Evolutionary conservation across 30 jellyfish, hydroid and myxozoan genomes (phyloP), one percentile per base, ranked within the genome.

Genomic region (Chrysaora quinquecirrha): DNA sequence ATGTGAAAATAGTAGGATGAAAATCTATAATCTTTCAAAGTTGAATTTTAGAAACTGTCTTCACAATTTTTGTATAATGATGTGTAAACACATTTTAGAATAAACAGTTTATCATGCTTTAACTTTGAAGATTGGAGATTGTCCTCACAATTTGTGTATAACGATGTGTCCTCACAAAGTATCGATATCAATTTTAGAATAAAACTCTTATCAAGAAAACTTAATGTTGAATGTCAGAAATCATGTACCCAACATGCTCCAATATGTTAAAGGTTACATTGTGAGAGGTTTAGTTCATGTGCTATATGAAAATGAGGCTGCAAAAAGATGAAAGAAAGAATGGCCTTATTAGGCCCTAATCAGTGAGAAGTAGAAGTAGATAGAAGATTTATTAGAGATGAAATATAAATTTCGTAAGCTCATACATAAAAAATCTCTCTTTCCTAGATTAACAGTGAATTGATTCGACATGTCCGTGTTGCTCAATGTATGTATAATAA

Each of bases 401-500:
- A n/a, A n/a, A n/a, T n/a, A n/a, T n/a, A n/a, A n/a, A n/a, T n/a
- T n/a, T n/a, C n/a, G n/a, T 52, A 52, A 52, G 68, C 19, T 52
- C 25, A 52, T 19, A 52, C 9, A 12, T 52, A 52, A 12, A 52
- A 52, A 12, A 52, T 52, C 68, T 25, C 25, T 19, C 68, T 52
- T 20, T 52, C 68, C 68, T 52, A 52, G 68, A 52, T 52, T 52
- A 52, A 2, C 29, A 52, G 68, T 52, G 19, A 52, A 52, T 10
- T 52, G 24, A 3, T 52, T 52, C 19, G 68, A 52, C 68, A 20
- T 25, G 68, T 52, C 68, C 68, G 25, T 64, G 48, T 7, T 72
- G 64, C 0, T 48, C 75, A 54, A 22, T 74, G 32, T 28, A 6
- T 30, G 48, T 62, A 48, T 25, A 77, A 73, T 73, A 48, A 74